A percentile compares a stretch with the other conserved stretches of the same genome.
phyloP scores from a whole-genome alignment of 2,888 invertebrate species.

The Brachyptera risi region DNA sequence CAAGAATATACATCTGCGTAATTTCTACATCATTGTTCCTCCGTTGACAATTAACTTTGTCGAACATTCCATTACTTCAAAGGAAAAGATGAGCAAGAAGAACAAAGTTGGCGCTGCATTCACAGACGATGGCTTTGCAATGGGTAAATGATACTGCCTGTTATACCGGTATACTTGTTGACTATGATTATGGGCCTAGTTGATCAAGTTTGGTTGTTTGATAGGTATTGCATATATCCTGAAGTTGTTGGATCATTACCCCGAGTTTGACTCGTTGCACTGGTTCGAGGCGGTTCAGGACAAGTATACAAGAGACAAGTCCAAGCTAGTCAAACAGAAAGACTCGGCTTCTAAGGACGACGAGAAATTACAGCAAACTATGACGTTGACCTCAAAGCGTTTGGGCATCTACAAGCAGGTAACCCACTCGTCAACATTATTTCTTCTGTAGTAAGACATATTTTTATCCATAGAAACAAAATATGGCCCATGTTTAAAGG shows the following conservation, averaged over 20 bases:
- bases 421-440: too few relatives aligned
- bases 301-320: slow-evolving; percentile 63
- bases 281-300: slow-evolving; percentile 89
- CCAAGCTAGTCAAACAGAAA: slow-evolving; percentile 41
- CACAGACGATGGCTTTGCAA: slow-evolving; percentile 97
- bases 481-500: too few relatives aligned
- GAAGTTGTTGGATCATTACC: slow-evolving; percentile 80
- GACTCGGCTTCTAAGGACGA: slow-evolving; percentile 54
- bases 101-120: slow-evolving; percentile 84
- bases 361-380: slow-evolving; percentile 87
- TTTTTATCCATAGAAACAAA: too few relatives aligned
- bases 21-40: slow-evolving; percentile 91
- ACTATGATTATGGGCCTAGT: too few relatives aligned
- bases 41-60: slow-evolving; percentile 92
- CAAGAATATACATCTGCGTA: slow-evolving; percentile 82
- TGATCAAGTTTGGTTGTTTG: too few relatives aligned
- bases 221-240: slow-evolving; percentile 81
- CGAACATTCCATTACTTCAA: slow-evolving; percentile 86
- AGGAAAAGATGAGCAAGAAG: slow-evolving; percentile 89
- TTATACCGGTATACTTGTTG: too few relatives aligned
- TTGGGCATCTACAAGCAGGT: slow-evolving; percentile 65
- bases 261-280: slow-evolving; percentile 85
- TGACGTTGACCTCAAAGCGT: slow-evolving; percentile 82
- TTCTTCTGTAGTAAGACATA: too few relatives aligned
- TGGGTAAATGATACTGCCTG: slow-evolving; percentile 72